Percentiles rank a stretch among this genome's conserved stretches.
phyloP scores from a whole-genome alignment of 2,888 invertebrate species.

The Thera britannica region DNA sequence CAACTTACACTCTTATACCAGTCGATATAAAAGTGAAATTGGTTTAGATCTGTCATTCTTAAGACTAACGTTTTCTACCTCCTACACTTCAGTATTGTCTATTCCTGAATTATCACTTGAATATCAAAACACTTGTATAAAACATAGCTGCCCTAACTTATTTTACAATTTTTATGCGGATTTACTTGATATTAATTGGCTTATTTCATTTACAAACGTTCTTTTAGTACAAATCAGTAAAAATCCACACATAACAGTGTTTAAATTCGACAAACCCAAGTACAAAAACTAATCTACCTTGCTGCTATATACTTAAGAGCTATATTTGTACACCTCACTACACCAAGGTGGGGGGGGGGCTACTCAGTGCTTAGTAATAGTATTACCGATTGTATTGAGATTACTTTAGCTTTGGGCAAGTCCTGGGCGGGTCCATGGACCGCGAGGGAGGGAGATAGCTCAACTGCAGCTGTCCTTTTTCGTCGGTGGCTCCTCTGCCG shows the following conservation, averaged over 20 bases:
- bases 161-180: conserved; percentile 7
- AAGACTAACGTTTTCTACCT: conserved; percentile 21
- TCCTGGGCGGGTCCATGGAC: conserved; percentile 63
- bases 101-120: conserved; percentile 43
- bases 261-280: conserved; percentile 35
- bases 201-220: conserved; percentile 11
- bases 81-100: conserved; percentile 49
- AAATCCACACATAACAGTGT: conserved; percentile 19
- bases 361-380: conserved; percentile 72
- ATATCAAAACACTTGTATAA: conserved; percentile 35
- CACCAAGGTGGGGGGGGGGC: conserved; percentile 55
- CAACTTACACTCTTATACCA: conserved; percentile 9
- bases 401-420: conserved; percentile 80
- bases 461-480: conserved; percentile 73
- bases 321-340: conserved; percentile 60
- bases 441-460: conserved; percentile 61
- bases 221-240: conserved; percentile 21
- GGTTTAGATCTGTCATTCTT: conserved; percentile 16
- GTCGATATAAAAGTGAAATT: conserved; percentile 17
- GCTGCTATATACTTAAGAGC: conserved; percentile 44
- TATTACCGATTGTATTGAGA: conserved; percentile 79
- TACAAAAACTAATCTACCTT: conserved; percentile 34
- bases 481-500: conserved; percentile 53
- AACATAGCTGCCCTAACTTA: conserved; percentile 25
- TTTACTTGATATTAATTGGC: conserved; percentile 22